These are phyloP conservation scores for Zelleria hepariella DNA, from an alignment of 2,888 invertebrate genomes.

Conservation along the genomic window DNA sequence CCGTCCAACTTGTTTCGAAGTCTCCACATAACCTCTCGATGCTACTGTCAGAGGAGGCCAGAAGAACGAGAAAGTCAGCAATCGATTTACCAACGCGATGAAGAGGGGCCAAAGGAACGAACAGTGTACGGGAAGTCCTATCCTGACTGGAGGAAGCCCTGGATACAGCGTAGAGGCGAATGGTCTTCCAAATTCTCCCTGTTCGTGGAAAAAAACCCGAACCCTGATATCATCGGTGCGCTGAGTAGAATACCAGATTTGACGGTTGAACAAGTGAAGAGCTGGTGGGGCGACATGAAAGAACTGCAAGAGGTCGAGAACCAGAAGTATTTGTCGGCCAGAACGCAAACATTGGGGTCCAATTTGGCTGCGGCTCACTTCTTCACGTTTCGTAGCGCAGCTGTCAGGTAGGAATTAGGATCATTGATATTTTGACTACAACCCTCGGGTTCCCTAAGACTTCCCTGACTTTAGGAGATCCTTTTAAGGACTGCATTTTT, in stretches of 20 bases:
- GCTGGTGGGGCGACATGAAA: constrained; percentile 71
- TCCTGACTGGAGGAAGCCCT: constrained; percentile 75
- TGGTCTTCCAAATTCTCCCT: constrained; percentile 72
- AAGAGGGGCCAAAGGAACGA: constrained; percentile 42
- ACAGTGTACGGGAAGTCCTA: constrained; percentile 52
- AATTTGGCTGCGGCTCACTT: constrained; percentile 93
- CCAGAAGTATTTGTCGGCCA: constrained; percentile 73
- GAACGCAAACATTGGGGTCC: constrained; percentile 77
- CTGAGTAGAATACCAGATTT: constrained; percentile 70
- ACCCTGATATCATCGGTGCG: constrained; percentile 42
- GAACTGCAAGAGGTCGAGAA: constrained; percentile 63
- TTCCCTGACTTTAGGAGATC: too few species aligned
- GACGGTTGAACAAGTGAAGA: constrained; percentile 53
- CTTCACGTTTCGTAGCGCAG: constrained; percentile 80
- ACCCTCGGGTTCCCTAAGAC: too few species aligned
- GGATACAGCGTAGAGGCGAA: constrained; percentile 71
- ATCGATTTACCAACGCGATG: constrained; percentile 46
- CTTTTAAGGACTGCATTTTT: too few species aligned
- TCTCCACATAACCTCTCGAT: constrained; percentile 27
- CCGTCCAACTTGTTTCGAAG: constrained; percentile 20
- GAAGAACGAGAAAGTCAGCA: constrained; percentile 21
- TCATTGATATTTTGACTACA: too few species aligned
- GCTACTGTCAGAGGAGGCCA: constrained; percentile 31
- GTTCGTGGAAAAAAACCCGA: constrained; percentile 61
- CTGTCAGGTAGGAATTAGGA: constrained; percentile 73